These are phyloP conservation scores for Hydrophis major DNA, from an alignment of 2,797 vertebrate genomes.

Conservation along the genomic window DNA sequence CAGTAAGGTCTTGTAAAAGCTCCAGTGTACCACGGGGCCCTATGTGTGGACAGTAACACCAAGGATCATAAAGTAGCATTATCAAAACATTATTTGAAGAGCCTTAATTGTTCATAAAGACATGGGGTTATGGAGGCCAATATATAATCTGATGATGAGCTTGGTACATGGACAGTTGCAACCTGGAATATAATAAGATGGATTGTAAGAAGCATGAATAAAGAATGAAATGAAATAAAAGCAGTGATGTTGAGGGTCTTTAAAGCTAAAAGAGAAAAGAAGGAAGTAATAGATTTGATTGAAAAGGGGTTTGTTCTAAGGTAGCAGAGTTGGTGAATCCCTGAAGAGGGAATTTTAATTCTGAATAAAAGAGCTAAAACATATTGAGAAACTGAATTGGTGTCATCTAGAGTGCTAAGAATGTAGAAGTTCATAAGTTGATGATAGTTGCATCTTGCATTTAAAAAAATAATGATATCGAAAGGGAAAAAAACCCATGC, in stretches of 20 bases:
- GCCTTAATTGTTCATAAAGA: background rate
- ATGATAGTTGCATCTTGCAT: background rate
- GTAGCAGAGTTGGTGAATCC: background rate
- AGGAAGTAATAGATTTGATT: background rate
- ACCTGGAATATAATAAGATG: background rate
- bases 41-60: background rate
- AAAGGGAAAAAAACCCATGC: background rate
- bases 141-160: background rate
- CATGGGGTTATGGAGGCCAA: background rate
- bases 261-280: background rate
- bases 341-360: background rate
- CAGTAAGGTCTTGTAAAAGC: background rate
- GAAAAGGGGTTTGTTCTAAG: background rate
- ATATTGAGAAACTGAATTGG: background rate
- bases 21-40: background rate
- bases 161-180: background rate
- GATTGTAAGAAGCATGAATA: background rate
- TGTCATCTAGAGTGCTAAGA: background rate
- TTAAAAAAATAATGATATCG: background rate
- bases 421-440: background rate
- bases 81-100: background rate
- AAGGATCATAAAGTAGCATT: background rate
- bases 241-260: background rate
- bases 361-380: background rate
- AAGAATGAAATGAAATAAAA: background rate